Base-by-base conservation (phyloP, 2,888 invertebrate genomes). In the Mallateleia sp. region DNA sequence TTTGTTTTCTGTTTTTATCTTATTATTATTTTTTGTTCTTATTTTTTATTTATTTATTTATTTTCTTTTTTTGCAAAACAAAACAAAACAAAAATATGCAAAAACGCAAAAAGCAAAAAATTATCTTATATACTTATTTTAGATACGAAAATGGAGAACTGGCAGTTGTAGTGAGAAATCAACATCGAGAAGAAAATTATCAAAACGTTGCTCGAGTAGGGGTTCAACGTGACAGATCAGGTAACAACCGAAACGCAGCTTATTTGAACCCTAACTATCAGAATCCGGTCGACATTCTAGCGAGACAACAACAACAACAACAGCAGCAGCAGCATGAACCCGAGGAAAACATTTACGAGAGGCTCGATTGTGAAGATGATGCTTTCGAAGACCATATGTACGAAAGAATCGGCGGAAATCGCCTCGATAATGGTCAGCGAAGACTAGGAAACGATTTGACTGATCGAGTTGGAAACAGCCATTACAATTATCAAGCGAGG, bases 281-380 rank as follows among this genome's bases (percentile, higher is more conserved):
- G 80, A 94, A 94, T 85, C 93, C 93, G 8, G 91, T 93, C 2
- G 93, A 94, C 78, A 52, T 94, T 34, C 32, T 79, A 11, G 79
- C 67, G 3, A 34, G 79, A n/a, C n/a, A n/a, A 14, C 79, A 74
- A 42, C 79, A 79, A 20, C 84, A 69, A 15, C 66, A 69, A 7
- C 85, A 72, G n/a, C 92, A 94, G 32, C 94, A 95, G 62, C 93
- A 93, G 3, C 92, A 94, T 34, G 94, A 94, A 78, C 92, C 93
- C 1, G 95, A 95, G 71, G 95, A 95, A 85, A 95, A 95, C 89
- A 95, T 95, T 83, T 95, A 95, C 88, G 95, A 95, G 78, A 91
- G 94, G 80, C 85, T 94, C 34, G 95, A 95, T 80, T 94, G 93
- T 28, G 93, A 93, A 25, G 94, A 93, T 34, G 93, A 89, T 47